phyloP scores from a whole-genome alignment of 1,140 invertebrate species.

The Aphidius ervi region DNA sequence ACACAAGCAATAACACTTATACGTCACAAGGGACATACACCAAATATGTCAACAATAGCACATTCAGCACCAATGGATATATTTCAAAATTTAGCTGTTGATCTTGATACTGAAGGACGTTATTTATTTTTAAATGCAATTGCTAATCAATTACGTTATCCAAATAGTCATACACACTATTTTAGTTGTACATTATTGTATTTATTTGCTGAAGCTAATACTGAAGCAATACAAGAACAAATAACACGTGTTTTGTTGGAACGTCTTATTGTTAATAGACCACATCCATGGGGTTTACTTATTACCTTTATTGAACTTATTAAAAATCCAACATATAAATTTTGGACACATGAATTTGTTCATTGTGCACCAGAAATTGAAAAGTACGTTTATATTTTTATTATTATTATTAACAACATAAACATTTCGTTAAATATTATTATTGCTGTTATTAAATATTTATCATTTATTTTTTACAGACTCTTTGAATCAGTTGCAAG shows the following conservation, averaged over 20 bases:
- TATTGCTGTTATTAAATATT: conserved; percentile 26
- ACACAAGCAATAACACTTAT: conserved; percentile 91
- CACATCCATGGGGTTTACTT: conserved; percentile 97
- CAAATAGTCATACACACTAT: conserved; percentile 99
- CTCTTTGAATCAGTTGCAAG: conserved; percentile 91
- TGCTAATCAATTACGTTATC: conserved; percentile 96
- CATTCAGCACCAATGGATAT: conserved; percentile 99
- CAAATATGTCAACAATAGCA: conserved; percentile 93
- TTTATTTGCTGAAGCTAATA: conserved; percentile 96
- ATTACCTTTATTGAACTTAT: conserved; percentile 99
- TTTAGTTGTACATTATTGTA: conserved; percentile 97
- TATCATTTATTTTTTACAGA: conserved; percentile 51
- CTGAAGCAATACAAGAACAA: conserved; percentile 91
- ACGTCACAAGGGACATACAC: conserved; percentile 79
- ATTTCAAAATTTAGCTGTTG: conserved; percentile 97
- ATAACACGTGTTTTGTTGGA: conserved; percentile 92
- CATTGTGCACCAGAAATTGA: conserved; percentile 98
- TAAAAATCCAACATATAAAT: conserved; percentile 98
- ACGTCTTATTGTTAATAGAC: conserved; percentile 93
- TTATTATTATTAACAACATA: conserved; percentile 23
- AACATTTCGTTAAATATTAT: conserved; percentile 54
- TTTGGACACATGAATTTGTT: conserved; percentile 99
- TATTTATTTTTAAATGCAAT: conserved; percentile 98
- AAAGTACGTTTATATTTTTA: conserved; percentile 66
- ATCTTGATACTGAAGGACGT: conserved; percentile 93